Base-by-base conservation (phyloP, 2,888 invertebrate genomes). In the Nephrotoma appendiculata region DNA sequence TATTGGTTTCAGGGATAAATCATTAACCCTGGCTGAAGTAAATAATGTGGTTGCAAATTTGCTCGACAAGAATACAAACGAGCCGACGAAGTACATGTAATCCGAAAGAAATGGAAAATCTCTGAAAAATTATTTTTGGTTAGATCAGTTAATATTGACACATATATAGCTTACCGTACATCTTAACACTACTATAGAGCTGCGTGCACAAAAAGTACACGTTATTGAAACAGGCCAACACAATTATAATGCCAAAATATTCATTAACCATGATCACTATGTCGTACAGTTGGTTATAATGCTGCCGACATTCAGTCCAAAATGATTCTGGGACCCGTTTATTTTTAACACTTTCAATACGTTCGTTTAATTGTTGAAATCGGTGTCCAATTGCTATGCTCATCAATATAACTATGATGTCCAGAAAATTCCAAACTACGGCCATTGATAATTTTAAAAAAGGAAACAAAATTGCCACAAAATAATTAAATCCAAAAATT, bases 221-320 rank as follows among this genome's bases (percentile, higher is more conserved):
- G 31, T 71, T 71, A 31, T 71, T 71, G 9, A 71, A 19, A 31
- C 71, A 71, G 31, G 71, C 71, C 9, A 71, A n/a, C 11, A 71
- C 71, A 71, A 71, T 71, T 19, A 71, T 31, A 7, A 31, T 5
- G 11, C 71, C 71, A 71, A 71, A 71, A 71, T 71, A 9, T 31
- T 71, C 31, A 71, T 71, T 71, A 19, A 71, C 71, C 71, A 71
- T 31, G 9, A 71, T 71, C 2, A 71, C 71, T 31, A 71, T 71
- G 31, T 71, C 71, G 9, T 71, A 71, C 31, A 71, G 71, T 9
- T 71, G 71, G 31, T 71, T 94, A 89, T 94, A 95, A 85, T 95
- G 94, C 89, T 93, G 93, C 86, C 95, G 92, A 4, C 94, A 92
- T 87, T 92, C 92, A 57, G 93, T 92, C 95, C 95, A 95, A 88